Percentiles rank a stretch among this genome's conserved stretches.
Conservation (phyloP, 2,888 invertebrate genomes). For the Disparrhopalites patrizii region DNA sequence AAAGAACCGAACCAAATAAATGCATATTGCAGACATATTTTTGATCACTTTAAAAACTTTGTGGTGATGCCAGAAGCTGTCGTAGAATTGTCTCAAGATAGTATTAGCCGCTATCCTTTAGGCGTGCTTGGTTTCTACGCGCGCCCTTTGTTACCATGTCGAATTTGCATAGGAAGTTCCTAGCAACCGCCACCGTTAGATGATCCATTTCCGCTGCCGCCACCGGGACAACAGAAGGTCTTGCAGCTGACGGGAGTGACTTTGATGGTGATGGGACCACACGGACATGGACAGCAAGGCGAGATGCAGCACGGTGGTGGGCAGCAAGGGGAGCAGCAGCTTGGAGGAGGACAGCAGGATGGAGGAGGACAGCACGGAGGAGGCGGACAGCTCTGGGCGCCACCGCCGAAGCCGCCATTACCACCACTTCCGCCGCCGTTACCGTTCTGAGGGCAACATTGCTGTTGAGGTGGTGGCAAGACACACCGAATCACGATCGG, state of each 20-base stretch:
- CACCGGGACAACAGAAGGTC: too few species aligned
- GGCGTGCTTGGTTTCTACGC: too few species aligned
- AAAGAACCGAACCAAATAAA: too few species aligned
- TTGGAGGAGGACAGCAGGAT: background rate
- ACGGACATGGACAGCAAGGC: background rate
- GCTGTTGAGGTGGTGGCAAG: background rate
- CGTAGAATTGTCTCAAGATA: too few species aligned
- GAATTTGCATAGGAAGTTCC: too few species aligned
- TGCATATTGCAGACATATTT: too few species aligned
- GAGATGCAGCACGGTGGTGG: background rate
- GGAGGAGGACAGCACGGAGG: background rate
- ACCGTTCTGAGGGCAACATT: background rate
- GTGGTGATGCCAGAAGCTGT: too few species aligned
- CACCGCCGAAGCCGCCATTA: background rate
- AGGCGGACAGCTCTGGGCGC: background rate
- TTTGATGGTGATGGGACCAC: slow-evolving; percentile 10
- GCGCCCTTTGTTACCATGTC: too few species aligned
- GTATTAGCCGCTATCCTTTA: too few species aligned
- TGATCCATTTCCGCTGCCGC: too few species aligned
- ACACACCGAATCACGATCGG: slow-evolving; percentile 8
- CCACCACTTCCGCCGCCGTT: background rate
- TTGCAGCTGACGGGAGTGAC: background rate
- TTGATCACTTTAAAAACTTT: too few species aligned
- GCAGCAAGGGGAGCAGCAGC: background rate
- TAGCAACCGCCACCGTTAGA: background rate